Evolutionary conservation across 2,797 vertebrate species (phyloP), one percentile per base, ranked within the genome.

Genomic region (Erithacus rubecula): DNA sequence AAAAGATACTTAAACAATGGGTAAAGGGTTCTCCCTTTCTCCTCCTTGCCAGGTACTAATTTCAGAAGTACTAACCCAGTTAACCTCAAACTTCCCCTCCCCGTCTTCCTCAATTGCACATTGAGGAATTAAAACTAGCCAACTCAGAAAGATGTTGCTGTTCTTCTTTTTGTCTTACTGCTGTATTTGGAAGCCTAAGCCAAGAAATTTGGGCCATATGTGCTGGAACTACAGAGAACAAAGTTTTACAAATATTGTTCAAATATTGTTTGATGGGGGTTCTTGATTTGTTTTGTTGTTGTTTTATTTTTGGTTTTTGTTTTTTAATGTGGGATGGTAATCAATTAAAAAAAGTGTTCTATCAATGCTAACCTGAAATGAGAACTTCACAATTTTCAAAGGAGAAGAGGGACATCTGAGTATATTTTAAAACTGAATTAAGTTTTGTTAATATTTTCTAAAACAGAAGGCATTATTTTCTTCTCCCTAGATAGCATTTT

Each of bases 41-140:
- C 11, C 18, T 89, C 32, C 44, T 58, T 74, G 68, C 10, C 56
- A 76, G 39, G 37, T 89, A 87, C 55, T 78, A 79, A 89, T 87
- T 95, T 82, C 3, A 6, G 79, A 81, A 89, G 36, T 49, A 62
- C 63, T 76, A 72, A 62, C n/a, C 83, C 56, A 10, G 46, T 91
- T 83, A 86, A 87, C 46, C 36, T 85, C 78, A 80, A 78, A 71
- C 46, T 93, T 92, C 58, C 68, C 16, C 39, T 87, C 15, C 23
- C 32, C 36, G 8, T 36, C 43, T 95, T 89, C 51, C 82, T 85
- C 69, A 85, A 4, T 80, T 71, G 36, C 43, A 37, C 14, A 26
- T 1, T 77, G 29, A 87, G 64, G 87, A 93, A 91, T 83, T 26
- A 69, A 92, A 95, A 85, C 64, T 76, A 92, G 47, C 26, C 36